Evolutionary conservation across 2,888 invertebrate genomes (phyloP), one percentile per base, ranked within the genome.

Genomic region (Operophtera brumata): DNA sequence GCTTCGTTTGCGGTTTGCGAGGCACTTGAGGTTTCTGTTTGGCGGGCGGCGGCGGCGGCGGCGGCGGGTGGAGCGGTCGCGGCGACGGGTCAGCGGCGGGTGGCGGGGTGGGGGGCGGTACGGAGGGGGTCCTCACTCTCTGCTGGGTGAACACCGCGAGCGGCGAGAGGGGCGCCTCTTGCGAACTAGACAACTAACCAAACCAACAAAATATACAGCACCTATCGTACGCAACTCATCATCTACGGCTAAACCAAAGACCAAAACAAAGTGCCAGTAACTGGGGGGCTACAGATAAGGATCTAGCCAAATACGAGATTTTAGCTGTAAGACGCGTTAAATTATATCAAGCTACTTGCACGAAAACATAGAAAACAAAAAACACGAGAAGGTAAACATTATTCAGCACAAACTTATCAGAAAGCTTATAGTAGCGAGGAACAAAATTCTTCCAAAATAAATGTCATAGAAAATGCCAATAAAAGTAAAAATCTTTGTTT

Each of bases 381-480:
- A 67, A 62, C 42, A 56, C 34, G 26, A 11, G 36, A 62, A 63
- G 60, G 61, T 63, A 68, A 64, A 60, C 55, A 46, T 59, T 68
- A 65, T 64, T 54, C 59, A 71, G 69, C 62, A 60, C 62, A 64
- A 71, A 74, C 67, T 62, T 62, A 69, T 59, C n/a, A 52, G 62
- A 58, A 73, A 73, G 69, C 71, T 67, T 61, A 67, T 55, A 54
- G 62, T 28, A 34, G 40, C 30, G 25, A 48, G 42, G 59, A 84
- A 86, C 71, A 73, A 73, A 76, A 84, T 78, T 89, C 90, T 89
- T 90, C 90, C 90, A 90, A 90, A 90, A 90, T 89, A 90, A 90
- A 90, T 86, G 88, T 80, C 65, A 67, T 70, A 64, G 56, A 75
- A 80, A 84, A 72, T 62, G 71, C 71, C 73, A 78, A 80, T 59